phyloP scores from a whole-genome alignment of 1,140 invertebrate genomes.

The Cydia amplana region DNA sequence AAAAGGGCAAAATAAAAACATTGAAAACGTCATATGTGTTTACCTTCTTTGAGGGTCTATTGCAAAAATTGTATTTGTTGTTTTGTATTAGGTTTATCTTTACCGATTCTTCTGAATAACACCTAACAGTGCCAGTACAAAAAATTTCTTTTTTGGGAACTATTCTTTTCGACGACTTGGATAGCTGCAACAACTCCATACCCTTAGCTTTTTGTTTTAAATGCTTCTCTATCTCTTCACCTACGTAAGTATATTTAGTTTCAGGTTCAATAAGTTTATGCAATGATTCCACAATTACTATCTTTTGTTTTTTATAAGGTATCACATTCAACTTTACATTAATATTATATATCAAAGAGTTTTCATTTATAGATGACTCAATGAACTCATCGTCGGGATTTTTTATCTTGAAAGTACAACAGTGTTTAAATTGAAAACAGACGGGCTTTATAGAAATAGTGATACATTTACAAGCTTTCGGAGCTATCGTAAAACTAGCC shows the following conservation, averaged over 20 bases:
- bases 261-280: constrained; percentile 58
- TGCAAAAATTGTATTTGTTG: constrained; percentile 50
- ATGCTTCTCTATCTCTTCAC: constrained; percentile 46
- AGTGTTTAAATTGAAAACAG: constrained; percentile 51
- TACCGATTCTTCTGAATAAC: constrained; percentile 37
- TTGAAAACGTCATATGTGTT: constrained; percentile 57
- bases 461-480: constrained; percentile 57
- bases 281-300: constrained; percentile 54
- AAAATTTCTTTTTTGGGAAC: constrained; percentile 46
- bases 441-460: constrained; percentile 56
- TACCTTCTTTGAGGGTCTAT: constrained; percentile 38
- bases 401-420: constrained; percentile 55
- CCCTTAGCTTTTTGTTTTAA: constrained; percentile 13
- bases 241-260: constrained; percentile 57
- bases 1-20: constrained; percentile 53
- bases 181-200: constrained; percentile 44
- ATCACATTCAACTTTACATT: constrained; percentile 51
- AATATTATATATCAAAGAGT: constrained; percentile 57
- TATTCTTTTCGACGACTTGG: constrained; percentile 42
- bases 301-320: constrained; percentile 43
- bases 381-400: constrained; percentile 50
- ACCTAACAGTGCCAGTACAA: constrained; percentile 46
- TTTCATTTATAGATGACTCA: constrained; percentile 39
- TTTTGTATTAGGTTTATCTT: constrained; percentile 34
- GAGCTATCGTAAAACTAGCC: constrained; percentile 50